Evolutionary conservation across 2,113 vertebrate species (phyloP).

Genomic region (Xiphophorus maculatus): DNA sequence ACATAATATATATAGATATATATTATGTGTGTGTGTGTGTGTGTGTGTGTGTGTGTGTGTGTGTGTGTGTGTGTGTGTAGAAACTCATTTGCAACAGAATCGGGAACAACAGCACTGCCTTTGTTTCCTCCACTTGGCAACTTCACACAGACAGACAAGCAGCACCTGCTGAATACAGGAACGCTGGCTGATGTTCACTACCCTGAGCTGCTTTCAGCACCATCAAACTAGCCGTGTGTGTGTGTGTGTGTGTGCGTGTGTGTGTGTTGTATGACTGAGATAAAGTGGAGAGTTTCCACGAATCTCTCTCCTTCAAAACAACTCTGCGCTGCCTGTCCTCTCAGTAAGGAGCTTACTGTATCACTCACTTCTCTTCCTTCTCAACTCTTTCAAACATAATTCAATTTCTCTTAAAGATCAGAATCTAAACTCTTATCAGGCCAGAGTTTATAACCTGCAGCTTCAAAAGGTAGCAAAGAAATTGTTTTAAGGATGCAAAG

Average conservation of each 20-base stretch:
- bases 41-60: background rate
- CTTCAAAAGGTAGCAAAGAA: too few species aligned
- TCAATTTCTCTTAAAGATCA: background rate
- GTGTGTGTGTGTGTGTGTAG: background rate
- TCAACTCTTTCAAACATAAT: background rate
- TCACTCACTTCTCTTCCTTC: background rate
- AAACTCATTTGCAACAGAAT: background rate
- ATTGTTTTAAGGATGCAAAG: too few species aligned
- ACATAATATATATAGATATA: too few species aligned
- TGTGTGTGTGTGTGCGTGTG: background rate
- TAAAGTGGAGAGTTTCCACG: background rate
- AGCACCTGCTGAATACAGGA: background rate
- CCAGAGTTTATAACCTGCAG: background rate
- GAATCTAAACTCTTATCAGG: background rate
- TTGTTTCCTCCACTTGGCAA: background rate
- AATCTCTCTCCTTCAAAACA: background rate
- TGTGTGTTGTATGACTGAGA: background rate
- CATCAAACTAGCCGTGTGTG: background rate
- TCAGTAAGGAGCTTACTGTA: background rate
- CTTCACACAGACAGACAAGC: background rate
- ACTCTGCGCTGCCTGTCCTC: background rate
- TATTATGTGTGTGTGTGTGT: background rate
- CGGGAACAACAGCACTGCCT: background rate
- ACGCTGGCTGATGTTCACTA: background rate
- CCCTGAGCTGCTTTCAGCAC: background rate